phyloP scores from a whole-genome alignment of 1,140 invertebrate species.

The Bathynomus jamesi region DNA sequence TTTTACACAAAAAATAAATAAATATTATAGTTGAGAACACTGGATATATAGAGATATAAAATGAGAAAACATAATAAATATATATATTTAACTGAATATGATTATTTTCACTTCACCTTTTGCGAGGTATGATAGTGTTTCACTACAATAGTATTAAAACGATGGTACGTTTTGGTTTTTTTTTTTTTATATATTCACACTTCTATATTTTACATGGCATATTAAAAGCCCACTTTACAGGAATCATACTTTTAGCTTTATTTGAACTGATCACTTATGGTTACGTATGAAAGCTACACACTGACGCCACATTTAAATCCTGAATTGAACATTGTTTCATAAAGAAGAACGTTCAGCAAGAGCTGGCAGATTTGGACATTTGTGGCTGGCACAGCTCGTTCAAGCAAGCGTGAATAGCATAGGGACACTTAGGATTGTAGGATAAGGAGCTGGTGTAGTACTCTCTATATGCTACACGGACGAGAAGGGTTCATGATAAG shows the following conservation, averaged over 20 bases:
- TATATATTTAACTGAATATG: not conserved
- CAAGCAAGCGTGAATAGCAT: not conserved
- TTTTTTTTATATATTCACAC: no score
- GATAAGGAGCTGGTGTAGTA: not conserved
- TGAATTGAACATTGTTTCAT: not conserved
- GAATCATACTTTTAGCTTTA: not conserved
- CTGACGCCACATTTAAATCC: not conserved
- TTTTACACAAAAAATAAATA: not conserved
- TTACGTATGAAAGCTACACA: slow-evolving; percentile 1
- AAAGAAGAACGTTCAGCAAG: not conserved
- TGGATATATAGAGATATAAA: not conserved
- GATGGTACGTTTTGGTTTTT: no score
- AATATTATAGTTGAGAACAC: not conserved
- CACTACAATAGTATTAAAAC: not conserved
- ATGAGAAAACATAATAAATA: not conserved
- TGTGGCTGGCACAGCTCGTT: not conserved
- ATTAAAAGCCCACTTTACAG: not conserved
- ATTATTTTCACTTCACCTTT: not conserved
- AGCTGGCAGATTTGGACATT: not conserved
- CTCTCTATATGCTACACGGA: not conserved
- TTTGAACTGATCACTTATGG: not conserved
- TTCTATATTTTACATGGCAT: no score
- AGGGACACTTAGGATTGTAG: not conserved
- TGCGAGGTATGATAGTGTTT: not conserved
- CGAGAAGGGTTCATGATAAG: not conserved